Evolutionary conservation across 2,888 invertebrate genomes (phyloP).

Genomic region (Pseudolycoriella hygida): DNA sequence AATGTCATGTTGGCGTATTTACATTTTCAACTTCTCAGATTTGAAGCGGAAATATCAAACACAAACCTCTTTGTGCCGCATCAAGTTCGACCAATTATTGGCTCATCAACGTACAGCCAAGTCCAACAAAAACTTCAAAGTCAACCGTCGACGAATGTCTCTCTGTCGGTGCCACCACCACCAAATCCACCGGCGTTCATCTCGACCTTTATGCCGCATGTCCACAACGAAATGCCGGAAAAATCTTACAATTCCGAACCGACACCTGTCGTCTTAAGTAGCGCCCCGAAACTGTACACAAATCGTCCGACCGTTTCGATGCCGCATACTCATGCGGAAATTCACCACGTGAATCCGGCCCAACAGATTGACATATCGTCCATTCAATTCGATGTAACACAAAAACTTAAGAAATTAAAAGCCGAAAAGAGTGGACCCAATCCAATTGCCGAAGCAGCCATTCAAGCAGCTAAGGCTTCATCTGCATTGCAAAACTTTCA

Average conservation of each 20-base stretch:
- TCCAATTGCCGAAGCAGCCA: constrained; percentile 42
- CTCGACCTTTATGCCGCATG: constrained; percentile 25
- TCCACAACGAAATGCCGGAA: constrained; percentile 29
- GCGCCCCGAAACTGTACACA: constrained; percentile 51
- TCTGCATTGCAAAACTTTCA: constrained; percentile 38
- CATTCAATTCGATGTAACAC: constrained; percentile 37
- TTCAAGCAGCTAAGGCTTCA: constrained; percentile 41
- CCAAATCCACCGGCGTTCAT: constrained; percentile 25
- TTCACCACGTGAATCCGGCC: not conserved
- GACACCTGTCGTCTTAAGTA: constrained; percentile 46
- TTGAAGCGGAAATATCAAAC: constrained; percentile 74
- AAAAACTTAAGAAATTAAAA: constrained; percentile 42
- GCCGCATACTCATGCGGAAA: not conserved
- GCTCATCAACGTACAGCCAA: constrained; percentile 51
- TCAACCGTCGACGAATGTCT: constrained; percentile 24
- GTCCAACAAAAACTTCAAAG: constrained; percentile 49
- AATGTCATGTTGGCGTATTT: too few relatives aligned
- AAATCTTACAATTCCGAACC: constrained; percentile 26
- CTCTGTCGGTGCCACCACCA: constrained; percentile 32
- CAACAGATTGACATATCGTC: constrained; percentile 32
- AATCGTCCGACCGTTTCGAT: constrained; percentile 28
- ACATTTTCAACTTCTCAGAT: constrained; percentile 34
- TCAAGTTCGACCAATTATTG: constrained; percentile 45
- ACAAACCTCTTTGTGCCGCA: constrained; percentile 31
- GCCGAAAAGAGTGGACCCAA: constrained; percentile 44